Percentiles rank a stretch among this genome's conserved stretches.
These are phyloP conservation scores for Cladopsammia gracilis DNA, from an alignment of 64 coral and sea anemone genomes.

Conservation along the genomic window DNA sequence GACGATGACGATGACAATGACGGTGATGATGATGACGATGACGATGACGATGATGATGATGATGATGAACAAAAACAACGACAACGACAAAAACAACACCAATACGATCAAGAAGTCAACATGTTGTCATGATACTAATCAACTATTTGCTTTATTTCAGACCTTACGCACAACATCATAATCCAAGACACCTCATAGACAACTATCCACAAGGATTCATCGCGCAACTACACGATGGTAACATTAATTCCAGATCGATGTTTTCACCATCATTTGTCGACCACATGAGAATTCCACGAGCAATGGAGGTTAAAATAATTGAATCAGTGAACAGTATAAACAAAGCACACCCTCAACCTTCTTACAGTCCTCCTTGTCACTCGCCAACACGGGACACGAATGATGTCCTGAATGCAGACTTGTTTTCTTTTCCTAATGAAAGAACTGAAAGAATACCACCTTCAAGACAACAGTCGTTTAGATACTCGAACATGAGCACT, in stretches of 20 bases:
- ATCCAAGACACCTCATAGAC: constrained; percentile 18
- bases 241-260: not conserved
- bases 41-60: not conserved
- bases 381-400: not conserved
- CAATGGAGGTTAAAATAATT: constrained; percentile 60
- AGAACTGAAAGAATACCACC: not conserved
- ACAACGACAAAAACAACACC: no score
- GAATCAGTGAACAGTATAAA: constrained; percentile 35
- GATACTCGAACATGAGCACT: constrained; percentile 52
- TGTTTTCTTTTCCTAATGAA: not conserved
- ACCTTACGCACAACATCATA: not conserved
- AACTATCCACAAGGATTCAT: constrained; percentile 60
- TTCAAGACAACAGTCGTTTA: constrained; percentile 61
- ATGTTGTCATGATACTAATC: no score
- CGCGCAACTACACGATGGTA: constrained; percentile 16
- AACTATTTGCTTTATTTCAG: constrained; percentile 4
- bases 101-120: no score
- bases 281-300: constrained; percentile 65
- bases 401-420: not conserved
- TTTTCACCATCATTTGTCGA: constrained; percentile 47
- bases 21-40: not conserved
- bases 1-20: not conserved
- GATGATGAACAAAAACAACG: no score
- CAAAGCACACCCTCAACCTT: not conserved
- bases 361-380: not conserved